Conservation (phyloP, 2,888 invertebrate genomes). For the Pilophorus perplexus region DNA sequence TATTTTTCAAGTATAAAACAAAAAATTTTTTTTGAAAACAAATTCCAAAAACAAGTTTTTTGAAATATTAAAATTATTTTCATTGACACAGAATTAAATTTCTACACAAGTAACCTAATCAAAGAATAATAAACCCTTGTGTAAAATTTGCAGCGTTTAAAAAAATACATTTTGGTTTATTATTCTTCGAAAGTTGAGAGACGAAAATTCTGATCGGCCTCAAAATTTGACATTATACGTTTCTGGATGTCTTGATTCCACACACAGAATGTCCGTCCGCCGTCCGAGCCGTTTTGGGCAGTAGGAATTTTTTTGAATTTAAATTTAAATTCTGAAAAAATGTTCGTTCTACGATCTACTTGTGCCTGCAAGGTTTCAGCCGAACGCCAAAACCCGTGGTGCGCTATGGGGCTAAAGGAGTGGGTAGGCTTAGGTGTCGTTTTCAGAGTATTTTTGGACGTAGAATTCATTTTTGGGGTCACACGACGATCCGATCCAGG, state of each 20-base stretch:
- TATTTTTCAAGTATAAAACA: too few relatives aligned
- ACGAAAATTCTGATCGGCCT: not conserved
- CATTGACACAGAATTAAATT: too few relatives aligned
- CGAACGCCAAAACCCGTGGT: too few relatives aligned
- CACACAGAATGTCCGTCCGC: not conserved
- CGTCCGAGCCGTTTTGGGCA: not conserved
- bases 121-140: too few relatives aligned
- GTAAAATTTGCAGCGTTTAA: too few relatives aligned
- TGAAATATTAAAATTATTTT: too few relatives aligned
- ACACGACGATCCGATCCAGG: too few relatives aligned
- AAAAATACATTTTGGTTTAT: not conserved
- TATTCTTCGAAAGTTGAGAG: not conserved
- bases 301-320: not conserved
- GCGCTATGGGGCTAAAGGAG: not conserved
- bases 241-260: not conserved
- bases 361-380: not conserved
- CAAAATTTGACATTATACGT: not conserved
- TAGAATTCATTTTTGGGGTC: too few relatives aligned
- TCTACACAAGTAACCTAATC: too few relatives aligned
- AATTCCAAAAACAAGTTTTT: too few relatives aligned
- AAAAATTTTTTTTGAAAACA: too few relatives aligned
- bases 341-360: not conserved
- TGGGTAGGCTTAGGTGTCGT: not conserved
- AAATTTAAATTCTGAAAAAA: not conserved
- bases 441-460: not conserved